A percentile compares a stretch with the other conserved stretches of the same genome.
Conservation (phyloP, 2,113 vertebrate genomes). For the Etheostoma spectabile region DNA sequence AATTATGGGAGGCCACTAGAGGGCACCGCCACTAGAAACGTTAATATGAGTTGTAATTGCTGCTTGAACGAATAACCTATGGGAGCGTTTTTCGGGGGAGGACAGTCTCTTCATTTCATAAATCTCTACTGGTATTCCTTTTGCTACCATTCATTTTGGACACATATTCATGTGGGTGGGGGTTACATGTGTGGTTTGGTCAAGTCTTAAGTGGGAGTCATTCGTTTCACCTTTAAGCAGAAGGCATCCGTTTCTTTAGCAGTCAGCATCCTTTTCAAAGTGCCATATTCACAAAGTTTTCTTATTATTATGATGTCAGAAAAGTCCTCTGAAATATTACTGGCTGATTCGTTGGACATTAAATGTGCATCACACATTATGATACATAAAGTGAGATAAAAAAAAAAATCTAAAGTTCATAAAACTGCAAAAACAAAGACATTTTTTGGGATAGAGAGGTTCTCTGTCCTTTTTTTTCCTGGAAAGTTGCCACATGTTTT, state of each 20-base stretch:
- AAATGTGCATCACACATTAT: conserved; percentile 28
- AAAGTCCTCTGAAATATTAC: conserved; percentile 26
- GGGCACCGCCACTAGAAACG: too few species aligned
- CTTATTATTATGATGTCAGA: not conserved
- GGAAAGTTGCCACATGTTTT: conserved; percentile 33
- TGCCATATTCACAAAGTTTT: not conserved
- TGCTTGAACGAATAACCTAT: too few species aligned
- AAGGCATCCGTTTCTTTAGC: not conserved
- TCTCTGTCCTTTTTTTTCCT: not conserved
- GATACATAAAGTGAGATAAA: not conserved
- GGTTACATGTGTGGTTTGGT: conserved; percentile 3
- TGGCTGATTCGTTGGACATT: not conserved
- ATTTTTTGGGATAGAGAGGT: not conserved
- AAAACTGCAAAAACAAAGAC: not conserved
- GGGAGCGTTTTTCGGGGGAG: too few species aligned
- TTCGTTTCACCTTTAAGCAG: conserved; percentile 17
- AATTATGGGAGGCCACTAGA: too few species aligned
- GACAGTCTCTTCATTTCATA: conserved; percentile 5
- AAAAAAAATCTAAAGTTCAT: not conserved
- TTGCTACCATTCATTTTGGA: conserved; percentile 4
- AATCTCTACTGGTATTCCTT: not conserved
- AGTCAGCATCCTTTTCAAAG: conserved; percentile 1
- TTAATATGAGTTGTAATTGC: too few species aligned
- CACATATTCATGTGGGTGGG: not conserved
- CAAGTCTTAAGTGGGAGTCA: conserved; percentile 1